Percentiles rank a stretch among this genome's conserved stretches.
Conservation (phyloP, 2,888 invertebrate genomes). For the Kuschelorhynchus macadamiae region DNA sequence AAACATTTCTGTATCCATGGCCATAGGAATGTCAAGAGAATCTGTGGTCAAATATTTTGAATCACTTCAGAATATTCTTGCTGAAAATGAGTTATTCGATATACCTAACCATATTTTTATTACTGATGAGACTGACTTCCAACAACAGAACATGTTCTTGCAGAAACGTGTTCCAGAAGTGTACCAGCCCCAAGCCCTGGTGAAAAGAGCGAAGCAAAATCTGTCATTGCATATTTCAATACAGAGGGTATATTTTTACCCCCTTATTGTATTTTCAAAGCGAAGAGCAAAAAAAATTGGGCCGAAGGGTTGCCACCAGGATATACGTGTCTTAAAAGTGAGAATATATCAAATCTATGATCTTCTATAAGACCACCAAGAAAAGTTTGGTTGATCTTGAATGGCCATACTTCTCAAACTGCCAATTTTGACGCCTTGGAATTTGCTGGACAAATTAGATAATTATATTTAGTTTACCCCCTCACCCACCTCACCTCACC, state of each 20-base stretch:
- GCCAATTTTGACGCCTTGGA: background rate
- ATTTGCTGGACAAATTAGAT: background rate
- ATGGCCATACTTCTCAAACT: slow-evolving; percentile 4
- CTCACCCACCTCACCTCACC: no score
- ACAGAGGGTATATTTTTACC: background rate
- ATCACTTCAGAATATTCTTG: background rate
- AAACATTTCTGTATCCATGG: slow-evolving; percentile 2
- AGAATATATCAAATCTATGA: background rate
- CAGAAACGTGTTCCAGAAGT: background rate
- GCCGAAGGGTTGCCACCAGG: background rate
- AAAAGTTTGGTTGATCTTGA: background rate
- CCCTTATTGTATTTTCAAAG: slow-evolving; percentile 3
- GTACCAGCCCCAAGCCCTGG: background rate
- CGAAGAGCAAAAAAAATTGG: background rate
- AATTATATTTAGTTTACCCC: slow-evolving; percentile 5
- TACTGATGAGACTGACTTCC: slow-evolving; percentile 1
- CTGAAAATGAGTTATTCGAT: background rate
- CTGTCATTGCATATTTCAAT: no score
- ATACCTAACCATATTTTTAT: background rate
- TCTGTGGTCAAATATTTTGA: background rate
- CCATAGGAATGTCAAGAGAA: slow-evolving; percentile 6
- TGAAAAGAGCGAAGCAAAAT: no score
- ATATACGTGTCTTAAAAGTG: slow-evolving; percentile 2
- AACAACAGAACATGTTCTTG: background rate
- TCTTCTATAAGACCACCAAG: background rate